A percentile compares a stretch with the other conserved stretches of the same genome.
Evolutionary conservation across 1,140 invertebrate genomes (phyloP).

Genomic region (Catajapyx aquilonaris): DNA sequence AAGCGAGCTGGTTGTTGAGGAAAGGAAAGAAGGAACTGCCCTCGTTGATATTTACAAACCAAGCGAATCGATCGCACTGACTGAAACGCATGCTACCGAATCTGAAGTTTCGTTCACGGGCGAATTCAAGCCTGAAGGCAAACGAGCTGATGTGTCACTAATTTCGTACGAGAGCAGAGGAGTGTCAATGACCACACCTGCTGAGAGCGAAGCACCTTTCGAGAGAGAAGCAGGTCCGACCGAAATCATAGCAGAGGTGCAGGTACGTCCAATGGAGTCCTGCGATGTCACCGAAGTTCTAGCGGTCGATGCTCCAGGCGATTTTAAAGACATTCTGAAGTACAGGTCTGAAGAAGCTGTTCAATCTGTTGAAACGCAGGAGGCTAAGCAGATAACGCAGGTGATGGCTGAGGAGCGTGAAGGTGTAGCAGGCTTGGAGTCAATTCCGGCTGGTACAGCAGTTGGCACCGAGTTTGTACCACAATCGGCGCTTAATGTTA

Average conservation of each 20-base stretch:
- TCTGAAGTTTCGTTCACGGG: conserved; percentile 28
- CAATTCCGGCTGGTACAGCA: too few species aligned
- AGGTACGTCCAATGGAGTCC: conserved; percentile 23
- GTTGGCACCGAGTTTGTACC: too few species aligned
- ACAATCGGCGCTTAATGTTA: conserved; percentile 26
- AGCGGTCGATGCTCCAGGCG: conserved; percentile 26
- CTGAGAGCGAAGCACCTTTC: conserved; percentile 34
- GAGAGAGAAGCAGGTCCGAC: conserved; percentile 20
- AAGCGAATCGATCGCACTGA: conserved; percentile 25
- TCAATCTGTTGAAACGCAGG: conserved; percentile 23
- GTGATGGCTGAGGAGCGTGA: conserved; percentile 30
- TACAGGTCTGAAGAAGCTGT: conserved; percentile 28
- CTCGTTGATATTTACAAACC: conserved; percentile 25
- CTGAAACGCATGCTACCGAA: conserved; percentile 16
- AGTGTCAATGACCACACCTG: conserved; percentile 24
- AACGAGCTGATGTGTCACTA: conserved; percentile 26
- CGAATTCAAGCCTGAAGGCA: conserved; percentile 21
- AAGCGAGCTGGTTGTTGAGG: conserved; percentile 22
- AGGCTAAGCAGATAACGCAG: conserved; percentile 33
- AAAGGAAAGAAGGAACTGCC: conserved; percentile 25
- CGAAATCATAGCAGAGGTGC: conserved; percentile 22
- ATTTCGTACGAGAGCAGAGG: conserved; percentile 29
- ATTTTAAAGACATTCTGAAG: conserved; percentile 28
- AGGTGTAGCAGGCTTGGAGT: too few species aligned
- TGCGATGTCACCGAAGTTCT: conserved; percentile 29